Conservation (phyloP, 2,113 vertebrate species). For the Heterocephalus glaber region DNA sequence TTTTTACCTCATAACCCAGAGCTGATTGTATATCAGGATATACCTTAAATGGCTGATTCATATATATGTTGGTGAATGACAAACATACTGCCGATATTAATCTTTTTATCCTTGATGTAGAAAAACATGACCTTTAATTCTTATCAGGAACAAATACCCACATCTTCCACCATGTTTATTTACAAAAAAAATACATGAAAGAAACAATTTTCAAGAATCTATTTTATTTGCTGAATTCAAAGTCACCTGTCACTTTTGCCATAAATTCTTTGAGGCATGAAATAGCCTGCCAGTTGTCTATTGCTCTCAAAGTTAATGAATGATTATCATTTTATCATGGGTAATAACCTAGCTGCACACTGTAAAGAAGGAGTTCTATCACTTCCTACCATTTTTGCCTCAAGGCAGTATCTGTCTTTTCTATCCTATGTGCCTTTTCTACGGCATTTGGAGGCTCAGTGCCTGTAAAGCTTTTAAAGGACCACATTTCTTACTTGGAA, state of each 20-base stretch:
- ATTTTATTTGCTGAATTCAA: conserved; percentile 82
- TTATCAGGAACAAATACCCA: conserved; percentile 53
- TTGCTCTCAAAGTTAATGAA: conserved; percentile 84
- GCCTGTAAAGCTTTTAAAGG: conserved; percentile 51
- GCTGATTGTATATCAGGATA: neutral
- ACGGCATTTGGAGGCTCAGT: conserved; percentile 4
- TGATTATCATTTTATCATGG: conserved; percentile 84
- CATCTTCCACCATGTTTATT: conserved; percentile 72
- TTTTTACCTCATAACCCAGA: neutral
- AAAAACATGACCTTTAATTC: conserved; percentile 71
- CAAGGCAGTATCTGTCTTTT: conserved; percentile 70
- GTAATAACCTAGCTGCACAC: conserved; percentile 81
- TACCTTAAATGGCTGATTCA: neutral
- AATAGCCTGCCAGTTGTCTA: conserved; percentile 86
- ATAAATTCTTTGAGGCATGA: conserved; percentile 87
- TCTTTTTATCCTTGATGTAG: conserved; percentile 49
- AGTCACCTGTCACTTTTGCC: conserved; percentile 84
- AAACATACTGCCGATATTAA: conserved; percentile 22
- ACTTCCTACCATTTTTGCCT: conserved; percentile 80
- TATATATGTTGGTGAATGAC: neutral
- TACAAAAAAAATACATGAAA: conserved; percentile 62
- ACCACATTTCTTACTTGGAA: conserved; percentile 51
- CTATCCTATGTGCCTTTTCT: conserved; percentile 61
- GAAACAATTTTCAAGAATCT: conserved; percentile 77
- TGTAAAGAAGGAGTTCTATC: conserved; percentile 75